Evolutionary conservation across 2,113 vertebrate genomes (phyloP).

Genomic region (Sebastes schlegelii): DNA sequence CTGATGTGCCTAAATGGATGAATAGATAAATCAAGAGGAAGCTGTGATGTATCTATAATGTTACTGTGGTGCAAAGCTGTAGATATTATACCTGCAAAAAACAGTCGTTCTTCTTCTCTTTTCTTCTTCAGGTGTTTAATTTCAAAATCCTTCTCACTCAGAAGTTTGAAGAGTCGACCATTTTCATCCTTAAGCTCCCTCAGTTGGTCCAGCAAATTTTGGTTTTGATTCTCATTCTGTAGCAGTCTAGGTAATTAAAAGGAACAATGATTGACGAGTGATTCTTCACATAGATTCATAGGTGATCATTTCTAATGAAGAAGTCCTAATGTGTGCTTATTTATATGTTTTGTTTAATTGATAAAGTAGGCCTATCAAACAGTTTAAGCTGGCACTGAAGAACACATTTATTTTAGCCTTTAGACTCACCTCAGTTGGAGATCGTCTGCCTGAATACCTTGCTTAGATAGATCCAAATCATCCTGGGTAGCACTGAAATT

Average conservation of each 20-base stretch:
- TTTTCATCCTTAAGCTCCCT: conserved; percentile 91
- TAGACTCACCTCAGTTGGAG: conserved; percentile 80
- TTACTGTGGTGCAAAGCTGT: not conserved
- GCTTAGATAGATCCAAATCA: conserved; percentile 75
- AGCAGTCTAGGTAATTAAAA: conserved; percentile 48
- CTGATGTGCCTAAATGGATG: conserved; percentile 81
- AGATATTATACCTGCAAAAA: conserved; percentile 84
- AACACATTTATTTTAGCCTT: not conserved
- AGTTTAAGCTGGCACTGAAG: not conserved
- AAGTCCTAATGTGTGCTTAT: not conserved
- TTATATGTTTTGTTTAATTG: not conserved
- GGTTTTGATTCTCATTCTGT: conserved; percentile 77
- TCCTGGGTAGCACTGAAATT: conserved; percentile 20
- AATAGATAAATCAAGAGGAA: conserved; percentile 7
- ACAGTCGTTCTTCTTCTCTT: conserved; percentile 86
- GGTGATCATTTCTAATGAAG: not conserved
- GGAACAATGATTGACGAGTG: not conserved
- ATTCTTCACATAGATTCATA: not conserved
- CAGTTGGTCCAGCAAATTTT: conserved; percentile 81
- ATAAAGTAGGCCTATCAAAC: not conserved
- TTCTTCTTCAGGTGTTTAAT: conserved; percentile 90
- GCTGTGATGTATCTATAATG: not conserved
- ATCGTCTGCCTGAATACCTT: conserved; percentile 47
- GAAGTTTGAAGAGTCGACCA: conserved; percentile 89
- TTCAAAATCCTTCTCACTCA: conserved; percentile 93